Base-by-base conservation (phyloP, 1,140 invertebrate species). In the Eubasilissa regina region DNA sequence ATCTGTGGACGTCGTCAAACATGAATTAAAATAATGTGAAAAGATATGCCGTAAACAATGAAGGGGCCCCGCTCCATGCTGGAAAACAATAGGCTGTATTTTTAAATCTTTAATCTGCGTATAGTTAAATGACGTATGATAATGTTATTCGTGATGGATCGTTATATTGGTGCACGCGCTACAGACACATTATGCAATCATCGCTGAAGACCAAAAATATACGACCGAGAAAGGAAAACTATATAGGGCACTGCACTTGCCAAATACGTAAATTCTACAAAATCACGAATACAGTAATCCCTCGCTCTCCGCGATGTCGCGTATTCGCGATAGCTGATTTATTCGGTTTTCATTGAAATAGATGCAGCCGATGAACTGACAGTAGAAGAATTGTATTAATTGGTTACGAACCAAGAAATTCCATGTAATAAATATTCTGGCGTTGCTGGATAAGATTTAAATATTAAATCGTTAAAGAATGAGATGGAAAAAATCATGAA, bases 41-140 rank as follows among this genome's bases (percentile, higher is more conserved):
- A 21, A 48, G 13, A 68, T 19, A 47, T 19, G 9, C 19, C 15
- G 64, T 11, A 11, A 47, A 47, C 44, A 47, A 25, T 17, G 47
- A 17, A 13, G 25, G 13, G 9, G 17, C 12, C 8, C 17, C 4
- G 8, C 17, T 11, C 15, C 44, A 44, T 17, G 10, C 9, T 25
- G 47, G 45, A n/a, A 70, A 47, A 70, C 66, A 70, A 70, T 70
- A 13, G 47, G 58, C 8, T 0, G 11, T 35, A 58, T 58, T 44
- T 66, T 6, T n/a, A 43, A 66, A 56, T 56, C 17, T 17, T 56
- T 17, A 9, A 17, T 17, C 53, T 56, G 17, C 53, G 53, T n/a
- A 56, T 17, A 56, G 53, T 56, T 19, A 58, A 17, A 0, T 58
- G 55, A 58, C 55, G 21, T 58, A 19, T 58, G 55, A 58, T 58